Conservation (phyloP, 2,888 invertebrate species). For the Orchestes rusci region DNA sequence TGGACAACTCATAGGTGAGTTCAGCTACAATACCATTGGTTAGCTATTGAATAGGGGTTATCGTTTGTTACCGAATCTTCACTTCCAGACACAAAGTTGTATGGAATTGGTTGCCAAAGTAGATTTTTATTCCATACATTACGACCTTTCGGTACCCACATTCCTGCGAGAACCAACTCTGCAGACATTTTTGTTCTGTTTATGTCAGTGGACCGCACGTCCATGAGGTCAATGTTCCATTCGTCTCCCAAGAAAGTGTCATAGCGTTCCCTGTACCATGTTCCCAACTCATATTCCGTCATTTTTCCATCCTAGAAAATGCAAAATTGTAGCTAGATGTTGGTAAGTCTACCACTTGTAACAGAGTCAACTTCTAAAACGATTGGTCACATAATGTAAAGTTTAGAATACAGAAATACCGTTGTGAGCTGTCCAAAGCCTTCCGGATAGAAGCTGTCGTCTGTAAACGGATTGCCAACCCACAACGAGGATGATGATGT, state of each 20-base stretch:
- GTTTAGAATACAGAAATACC: not conserved
- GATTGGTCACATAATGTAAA: not conserved
- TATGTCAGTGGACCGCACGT: conserved; percentile 53
- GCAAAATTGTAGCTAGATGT: no score
- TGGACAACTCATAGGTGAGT: no score
- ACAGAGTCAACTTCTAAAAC: not conserved
- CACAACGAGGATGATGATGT: conserved; percentile 3
- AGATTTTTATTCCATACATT: conserved; percentile 47
- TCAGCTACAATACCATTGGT: not conserved
- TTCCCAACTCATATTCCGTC: conserved; percentile 56
- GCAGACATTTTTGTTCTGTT: conserved; percentile 66
- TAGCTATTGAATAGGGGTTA: not conserved
- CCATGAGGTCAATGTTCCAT: conserved; percentile 50
- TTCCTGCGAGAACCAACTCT: conserved; percentile 55
- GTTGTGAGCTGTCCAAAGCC: conserved; percentile 17
- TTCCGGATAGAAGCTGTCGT: conserved; percentile 13
- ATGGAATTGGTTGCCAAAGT: conserved; percentile 32
- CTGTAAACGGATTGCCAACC: conserved; percentile 5
- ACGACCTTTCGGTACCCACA: conserved; percentile 53
- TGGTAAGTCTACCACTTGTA: not conserved
- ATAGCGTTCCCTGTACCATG: conserved; percentile 54
- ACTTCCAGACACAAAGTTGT: conserved; percentile 15
- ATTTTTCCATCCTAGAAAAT: conserved; percentile 49
- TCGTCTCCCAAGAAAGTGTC: conserved; percentile 49
- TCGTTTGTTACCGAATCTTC: conserved; percentile 1